phyloP scores from a whole-genome alignment of 2,113 vertebrate species.

The Pachyramphus minor region DNA sequence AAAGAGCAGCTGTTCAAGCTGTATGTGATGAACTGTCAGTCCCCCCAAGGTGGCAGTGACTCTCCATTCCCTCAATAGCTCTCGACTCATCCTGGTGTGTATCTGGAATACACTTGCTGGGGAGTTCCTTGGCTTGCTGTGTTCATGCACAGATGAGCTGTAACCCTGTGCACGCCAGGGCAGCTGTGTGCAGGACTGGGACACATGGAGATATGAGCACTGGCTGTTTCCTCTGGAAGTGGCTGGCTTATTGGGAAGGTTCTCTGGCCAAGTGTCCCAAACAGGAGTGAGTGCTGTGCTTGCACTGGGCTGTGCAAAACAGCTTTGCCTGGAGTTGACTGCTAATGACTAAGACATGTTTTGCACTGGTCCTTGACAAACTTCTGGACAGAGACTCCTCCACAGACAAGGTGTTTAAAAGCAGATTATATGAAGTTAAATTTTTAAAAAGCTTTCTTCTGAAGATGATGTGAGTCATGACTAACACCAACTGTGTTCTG shows the following conservation, averaged over 20 bases:
- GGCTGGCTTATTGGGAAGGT: not conserved
- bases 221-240: not conserved
- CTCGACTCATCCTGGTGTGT: rapidly evolving
- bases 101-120: not conserved
- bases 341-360: not conserved
- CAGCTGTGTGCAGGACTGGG: not conserved
- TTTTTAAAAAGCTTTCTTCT: not conserved
- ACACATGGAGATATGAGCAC: rapidly evolving
- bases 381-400: not conserved
- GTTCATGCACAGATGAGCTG: not conserved
- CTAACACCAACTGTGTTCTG: not conserved
- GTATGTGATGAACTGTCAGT: not conserved
- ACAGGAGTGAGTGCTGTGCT: not conserved
- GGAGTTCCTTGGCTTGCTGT: not conserved
- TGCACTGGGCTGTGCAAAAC: not conserved
- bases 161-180: not conserved
- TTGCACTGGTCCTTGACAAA: not conserved
- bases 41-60: not conserved
- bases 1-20: not conserved
- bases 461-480: not conserved
- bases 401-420: not conserved
- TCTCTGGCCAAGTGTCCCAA: not conserved
- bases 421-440: not conserved
- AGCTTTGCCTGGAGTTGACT: not conserved
- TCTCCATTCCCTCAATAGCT: not conserved